Conservation (phyloP, 2,797 vertebrate species). For the Leptodactylus fallax region DNA sequence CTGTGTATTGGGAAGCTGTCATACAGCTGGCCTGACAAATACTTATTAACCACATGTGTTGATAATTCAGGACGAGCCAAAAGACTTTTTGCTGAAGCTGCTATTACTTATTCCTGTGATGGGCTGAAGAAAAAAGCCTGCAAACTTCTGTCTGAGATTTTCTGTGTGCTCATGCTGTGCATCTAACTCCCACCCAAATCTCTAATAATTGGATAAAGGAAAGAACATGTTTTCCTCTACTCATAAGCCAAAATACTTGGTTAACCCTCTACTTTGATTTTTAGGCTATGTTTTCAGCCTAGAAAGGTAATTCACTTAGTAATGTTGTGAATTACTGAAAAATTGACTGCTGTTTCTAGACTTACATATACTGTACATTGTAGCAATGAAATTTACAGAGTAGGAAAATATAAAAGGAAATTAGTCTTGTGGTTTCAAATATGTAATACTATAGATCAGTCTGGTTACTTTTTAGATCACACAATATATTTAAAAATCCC, state of each 20-base stretch:
- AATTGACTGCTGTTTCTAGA: slow-evolving; percentile 42
- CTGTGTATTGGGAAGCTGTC: slow-evolving; percentile 25
- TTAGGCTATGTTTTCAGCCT: slow-evolving; percentile 30
- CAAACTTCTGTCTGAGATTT: slow-evolving; percentile 57
- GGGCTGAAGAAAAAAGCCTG: slow-evolving; percentile 45
- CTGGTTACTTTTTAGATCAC: slow-evolving; percentile 43
- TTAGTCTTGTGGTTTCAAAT: slow-evolving; percentile 44
- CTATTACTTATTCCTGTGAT: slow-evolving; percentile 50
- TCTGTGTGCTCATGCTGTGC: slow-evolving; percentile 40
- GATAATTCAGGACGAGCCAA: slow-evolving; percentile 54
- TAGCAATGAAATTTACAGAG: slow-evolving; percentile 32
- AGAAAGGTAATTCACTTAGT: slow-evolving; percentile 37
- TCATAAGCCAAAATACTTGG: slow-evolving; percentile 49
- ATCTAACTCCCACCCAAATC: slow-evolving; percentile 59
- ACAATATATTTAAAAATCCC: slow-evolving; percentile 49
- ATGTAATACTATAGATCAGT: slow-evolving; percentile 53
- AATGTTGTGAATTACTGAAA: slow-evolving; percentile 56
- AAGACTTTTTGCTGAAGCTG: slow-evolving; percentile 58
- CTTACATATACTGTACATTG: slow-evolving; percentile 45
- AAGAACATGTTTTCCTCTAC: slow-evolving; percentile 55
- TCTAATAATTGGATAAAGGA: slow-evolving; percentile 59
- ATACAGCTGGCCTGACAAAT: slow-evolving; percentile 48
- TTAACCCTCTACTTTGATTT: slow-evolving; percentile 47
- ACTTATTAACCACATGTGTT: slow-evolving; percentile 57
- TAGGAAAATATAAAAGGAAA: slow-evolving; percentile 57